These are phyloP conservation scores for Carassius gibelio DNA, from an alignment of 2,113 vertebrate genomes.

Conservation along the genomic window DNA sequence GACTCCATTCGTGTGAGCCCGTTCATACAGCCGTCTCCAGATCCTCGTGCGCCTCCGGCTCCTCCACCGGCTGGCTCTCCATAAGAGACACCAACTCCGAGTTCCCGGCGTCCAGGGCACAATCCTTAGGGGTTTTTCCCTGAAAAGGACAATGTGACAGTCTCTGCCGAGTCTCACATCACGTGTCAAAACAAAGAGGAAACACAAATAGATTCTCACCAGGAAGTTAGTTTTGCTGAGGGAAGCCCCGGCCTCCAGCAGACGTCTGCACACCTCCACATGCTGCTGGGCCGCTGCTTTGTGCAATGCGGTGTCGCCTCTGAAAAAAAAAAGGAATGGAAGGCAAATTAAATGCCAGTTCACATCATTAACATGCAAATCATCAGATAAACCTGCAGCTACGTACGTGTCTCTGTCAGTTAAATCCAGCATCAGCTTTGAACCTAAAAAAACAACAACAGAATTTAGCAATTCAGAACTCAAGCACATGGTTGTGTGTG, in stretches of 20 bases:
- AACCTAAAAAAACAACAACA: constrained; percentile 72
- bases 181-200: not conserved
- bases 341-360: not conserved
- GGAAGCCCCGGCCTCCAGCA: constrained; percentile 90
- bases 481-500: constrained; percentile 39
- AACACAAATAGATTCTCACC: constrained; percentile 69
- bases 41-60: constrained; percentile 82
- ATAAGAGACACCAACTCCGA: constrained; percentile 84
- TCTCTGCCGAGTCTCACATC: not conserved
- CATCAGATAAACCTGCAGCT: not conserved
- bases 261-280: constrained; percentile 82
- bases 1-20: not conserved
- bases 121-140: constrained; percentile 90
- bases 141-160: constrained; percentile 57
- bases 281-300: constrained; percentile 90
- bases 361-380: not conserved
- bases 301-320: constrained; percentile 93
- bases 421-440: constrained; percentile 88
- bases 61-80: constrained; percentile 77
- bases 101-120: constrained; percentile 88
- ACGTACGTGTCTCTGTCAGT: constrained; percentile 88
- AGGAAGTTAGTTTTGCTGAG: constrained; percentile 88
- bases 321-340: constrained; percentile 58
- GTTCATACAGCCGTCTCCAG: constrained; percentile 96
- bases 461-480: too few relatives aligned